phyloP scores from a whole-genome alignment of 2,888 invertebrate genomes.

The Lasioglossum marginatum region DNA sequence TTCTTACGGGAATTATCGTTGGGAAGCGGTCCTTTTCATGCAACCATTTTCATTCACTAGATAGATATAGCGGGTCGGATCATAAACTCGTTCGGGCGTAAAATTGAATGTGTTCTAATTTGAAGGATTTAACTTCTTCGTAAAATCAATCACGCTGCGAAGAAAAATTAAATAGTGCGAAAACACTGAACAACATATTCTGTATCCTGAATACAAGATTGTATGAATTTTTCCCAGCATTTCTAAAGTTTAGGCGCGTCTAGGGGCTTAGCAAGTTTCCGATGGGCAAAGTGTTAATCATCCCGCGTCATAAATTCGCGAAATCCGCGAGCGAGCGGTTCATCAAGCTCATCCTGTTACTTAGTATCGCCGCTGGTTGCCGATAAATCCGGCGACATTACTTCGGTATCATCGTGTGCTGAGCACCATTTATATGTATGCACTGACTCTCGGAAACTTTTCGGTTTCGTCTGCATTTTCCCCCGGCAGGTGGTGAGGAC shows the following conservation, averaged over 20 bases:
- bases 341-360: constrained; percentile 7
- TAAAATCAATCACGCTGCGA: too few relatives aligned
- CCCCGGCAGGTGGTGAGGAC: constrained; percentile 53
- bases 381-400: background rate
- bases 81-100: too few relatives aligned
- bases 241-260: background rate
- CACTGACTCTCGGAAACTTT: constrained; percentile 51
- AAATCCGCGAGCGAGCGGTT: constrained; percentile 16
- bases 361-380: background rate
- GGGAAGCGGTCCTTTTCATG: background rate
- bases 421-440: constrained; percentile 51
- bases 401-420: constrained; percentile 3
- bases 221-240: background rate
- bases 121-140: too few relatives aligned
- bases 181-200: background rate
- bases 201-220: background rate
- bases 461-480: constrained; percentile 60
- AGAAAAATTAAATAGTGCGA: background rate
- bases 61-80: too few relatives aligned
- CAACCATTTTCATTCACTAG: background rate
- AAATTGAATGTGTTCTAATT: background rate
- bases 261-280: background rate
- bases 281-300: background rate
- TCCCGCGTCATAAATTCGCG: background rate
- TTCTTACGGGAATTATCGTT: background rate